Evolutionary conservation across 2,797 vertebrate species (phyloP), one percentile per base, ranked within the genome.

Genomic region (Pangasius djambal): DNA sequence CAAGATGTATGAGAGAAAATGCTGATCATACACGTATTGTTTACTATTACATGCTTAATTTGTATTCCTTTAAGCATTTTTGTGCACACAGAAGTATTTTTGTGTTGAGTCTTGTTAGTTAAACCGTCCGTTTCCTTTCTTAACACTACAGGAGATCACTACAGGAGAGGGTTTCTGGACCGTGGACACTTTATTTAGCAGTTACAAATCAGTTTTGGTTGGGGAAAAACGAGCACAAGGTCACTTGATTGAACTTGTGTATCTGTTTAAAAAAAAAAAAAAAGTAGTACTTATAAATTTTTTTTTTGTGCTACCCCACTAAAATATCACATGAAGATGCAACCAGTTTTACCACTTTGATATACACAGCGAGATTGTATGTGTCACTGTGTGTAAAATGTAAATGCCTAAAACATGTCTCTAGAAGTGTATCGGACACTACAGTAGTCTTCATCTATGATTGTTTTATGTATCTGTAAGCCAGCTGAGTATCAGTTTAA

Each of bases 41-140:
- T 95, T 93, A 94, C 94, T 93, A 93, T 95, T 94, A 94, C 94
- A 93, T 95, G 94, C 94, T 95, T 93, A 92, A 92, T 91, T 93
- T 91, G 91, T 93, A 77, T 90, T 88, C 88, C 86, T 91, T 86
- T 92, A 83, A 86, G 83, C 69, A 15, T 92, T 83, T 89, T 92
- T 91, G 84, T 92, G 88, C 81, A 93, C 92, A 89, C 92, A 28
- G 31, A 85, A 88, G 79, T 89, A 87, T 87, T 92, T 93, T 87
- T 92, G 31, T 93, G 87, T 91, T 91, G 83, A 86, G 82, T 70
- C 31, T 84, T 61, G 67, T 86, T 86, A 55, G 65, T 87, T 86
- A 44, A 86, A 82, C 28, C 12, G 44, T 89, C 70, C 50, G 4
- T 57, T 63, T 85, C 12, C 6, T 75, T 84, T 89, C 4, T 75